Conservation (phyloP, 2,888 invertebrate species). For the Achlya flavicornis region DNA sequence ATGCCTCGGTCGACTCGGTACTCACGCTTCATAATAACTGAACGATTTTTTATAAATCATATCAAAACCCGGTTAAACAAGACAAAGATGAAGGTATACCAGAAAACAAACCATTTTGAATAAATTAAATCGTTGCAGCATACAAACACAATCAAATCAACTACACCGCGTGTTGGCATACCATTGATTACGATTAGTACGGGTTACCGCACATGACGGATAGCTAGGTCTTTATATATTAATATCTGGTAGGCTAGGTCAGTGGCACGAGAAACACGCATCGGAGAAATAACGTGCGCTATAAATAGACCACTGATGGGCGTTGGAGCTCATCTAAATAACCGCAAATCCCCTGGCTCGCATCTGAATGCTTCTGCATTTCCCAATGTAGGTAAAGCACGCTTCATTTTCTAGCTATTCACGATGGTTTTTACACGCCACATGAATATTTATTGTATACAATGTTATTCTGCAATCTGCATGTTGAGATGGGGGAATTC, state of each 20-base stretch:
- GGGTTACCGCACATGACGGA: constrained; percentile 11
- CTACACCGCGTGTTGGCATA: constrained; percentile 6
- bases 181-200: constrained; percentile 10
- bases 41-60: no score
- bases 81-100: no score
- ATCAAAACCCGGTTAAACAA: no score
- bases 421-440: constrained; percentile 11
- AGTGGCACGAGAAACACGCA: constrained; percentile 58
- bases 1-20: no score
- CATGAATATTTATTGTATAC: constrained; percentile 1
- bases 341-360: constrained; percentile 48
- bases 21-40: no score
- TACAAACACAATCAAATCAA: neutral
- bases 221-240: constrained; percentile 32
- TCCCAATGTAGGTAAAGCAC: constrained; percentile 21
- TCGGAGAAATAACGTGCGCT: constrained; percentile 40
- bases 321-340: constrained; percentile 47
- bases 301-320: constrained; percentile 55
- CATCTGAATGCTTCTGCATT: constrained; percentile 30
- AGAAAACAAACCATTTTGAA: no score
- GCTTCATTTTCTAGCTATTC: constrained; percentile 26
- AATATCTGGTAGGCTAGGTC: constrained; percentile 60
- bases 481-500: neutral
- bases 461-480: neutral
- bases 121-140: neutral